phyloP scores from a whole-genome alignment of 2,888 invertebrate species.

The Temnothorax rugatulus region DNA sequence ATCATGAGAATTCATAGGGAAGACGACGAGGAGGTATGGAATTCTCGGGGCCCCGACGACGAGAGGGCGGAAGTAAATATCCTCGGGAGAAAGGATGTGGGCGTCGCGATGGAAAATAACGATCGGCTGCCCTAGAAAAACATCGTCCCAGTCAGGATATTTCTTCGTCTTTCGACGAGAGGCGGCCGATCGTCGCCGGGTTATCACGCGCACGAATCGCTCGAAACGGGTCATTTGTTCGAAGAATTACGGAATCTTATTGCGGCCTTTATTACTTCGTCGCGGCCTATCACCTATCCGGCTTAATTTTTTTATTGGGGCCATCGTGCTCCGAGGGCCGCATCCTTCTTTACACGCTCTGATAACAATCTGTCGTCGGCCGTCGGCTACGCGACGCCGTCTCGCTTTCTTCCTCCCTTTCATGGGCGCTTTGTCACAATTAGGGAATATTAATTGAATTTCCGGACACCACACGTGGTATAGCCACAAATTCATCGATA shows the following conservation, averaged over 20 bases:
- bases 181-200: neutral
- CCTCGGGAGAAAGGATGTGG: constrained; percentile 46
- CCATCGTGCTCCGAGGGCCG: neutral
- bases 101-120: constrained; percentile 73
- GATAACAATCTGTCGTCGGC: constrained; percentile 33
- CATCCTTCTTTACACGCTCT: constrained; percentile 44
- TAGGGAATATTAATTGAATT: constrained; percentile 13
- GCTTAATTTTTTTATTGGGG: constrained; percentile 33
- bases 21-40: constrained; percentile 64
- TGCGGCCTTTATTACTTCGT: constrained; percentile 45
- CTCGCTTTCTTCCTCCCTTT: constrained; percentile 21
- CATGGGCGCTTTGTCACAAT: constrained; percentile 28
- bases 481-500: neutral
- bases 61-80: constrained; percentile 72
- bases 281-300: neutral
- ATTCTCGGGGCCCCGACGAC: constrained; percentile 67
- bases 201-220: constrained; percentile 35
- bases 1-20: constrained; percentile 68
- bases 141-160: constrained; percentile 58
- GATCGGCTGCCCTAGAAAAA: constrained; percentile 69
- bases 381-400: neutral
- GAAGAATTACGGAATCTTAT: constrained; percentile 65
- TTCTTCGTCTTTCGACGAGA: neutral
- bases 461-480: neutral
- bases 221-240: constrained; percentile 32